Evolutionary conservation across 2,797 vertebrate species (phyloP).

Genomic region (Schizothorax lantsangensis): DNA sequence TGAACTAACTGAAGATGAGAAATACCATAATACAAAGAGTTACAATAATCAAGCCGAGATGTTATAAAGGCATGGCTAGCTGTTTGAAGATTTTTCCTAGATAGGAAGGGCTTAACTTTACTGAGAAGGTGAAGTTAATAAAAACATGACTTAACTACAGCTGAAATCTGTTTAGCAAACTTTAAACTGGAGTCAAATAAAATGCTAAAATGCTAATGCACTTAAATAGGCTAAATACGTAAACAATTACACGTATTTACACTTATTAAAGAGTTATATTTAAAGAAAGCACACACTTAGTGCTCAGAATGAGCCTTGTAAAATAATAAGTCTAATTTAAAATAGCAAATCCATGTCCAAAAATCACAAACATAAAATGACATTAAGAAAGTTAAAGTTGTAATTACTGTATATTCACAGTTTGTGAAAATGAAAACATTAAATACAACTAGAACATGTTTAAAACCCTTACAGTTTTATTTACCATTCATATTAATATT

Average conservation of each 20-base stretch:
- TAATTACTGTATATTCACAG: neutral
- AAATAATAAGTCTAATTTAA: neutral
- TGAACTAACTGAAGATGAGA: too few relatives aligned
- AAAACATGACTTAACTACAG: too few relatives aligned
- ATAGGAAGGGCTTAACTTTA: too few relatives aligned
- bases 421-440: neutral
- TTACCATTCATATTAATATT: neutral
- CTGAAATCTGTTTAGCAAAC: too few relatives aligned
- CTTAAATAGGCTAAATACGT: neutral
- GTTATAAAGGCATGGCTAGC: too few relatives aligned
- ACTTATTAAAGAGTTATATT: neutral
- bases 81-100: too few relatives aligned
- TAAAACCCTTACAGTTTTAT: neutral
- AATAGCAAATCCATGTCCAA: too few relatives aligned
- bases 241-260: neutral
- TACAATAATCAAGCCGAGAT: too few relatives aligned
- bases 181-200: too few relatives aligned
- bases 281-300: neutral
- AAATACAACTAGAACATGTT: neutral
- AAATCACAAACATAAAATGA: neutral
- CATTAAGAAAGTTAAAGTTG: neutral
- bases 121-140: too few relatives aligned
- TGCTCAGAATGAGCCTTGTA: neutral
- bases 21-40: too few relatives aligned
- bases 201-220: too few relatives aligned